Evolutionary conservation across 2,888 invertebrate species (phyloP).

Genomic region (Neuroscelio doddi): DNA sequence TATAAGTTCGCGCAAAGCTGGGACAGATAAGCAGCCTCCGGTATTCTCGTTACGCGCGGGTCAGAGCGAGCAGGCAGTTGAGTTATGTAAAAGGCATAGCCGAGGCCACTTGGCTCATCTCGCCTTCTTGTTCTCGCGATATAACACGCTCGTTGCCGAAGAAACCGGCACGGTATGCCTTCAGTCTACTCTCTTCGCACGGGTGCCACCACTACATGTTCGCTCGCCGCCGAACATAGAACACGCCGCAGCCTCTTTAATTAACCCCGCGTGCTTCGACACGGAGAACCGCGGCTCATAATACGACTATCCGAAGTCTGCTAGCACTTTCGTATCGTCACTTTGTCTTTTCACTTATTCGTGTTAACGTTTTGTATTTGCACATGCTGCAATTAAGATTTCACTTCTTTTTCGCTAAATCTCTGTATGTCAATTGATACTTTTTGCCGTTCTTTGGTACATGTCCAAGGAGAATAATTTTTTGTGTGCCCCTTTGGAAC

Average conservation of each 20-base stretch:
- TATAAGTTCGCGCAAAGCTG: constrained; percentile 29
- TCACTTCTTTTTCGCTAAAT: background rate
- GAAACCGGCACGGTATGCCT: constrained; percentile 33
- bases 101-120: constrained; percentile 33
- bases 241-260: constrained; percentile 60
- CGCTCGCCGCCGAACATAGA: constrained; percentile 25
- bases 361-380: constrained; percentile 28
- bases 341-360: constrained; percentile 23
- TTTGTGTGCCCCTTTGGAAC: too few species aligned
- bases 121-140: constrained; percentile 35
- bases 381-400: constrained; percentile 20
- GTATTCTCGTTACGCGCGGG: constrained; percentile 47
- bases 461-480: too few species aligned
- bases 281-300: constrained; percentile 52
- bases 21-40: constrained; percentile 41
- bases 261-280: constrained; percentile 60
- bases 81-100: constrained; percentile 48
- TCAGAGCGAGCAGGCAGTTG: constrained; percentile 42
- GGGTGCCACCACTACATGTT: constrained; percentile 31
- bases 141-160: constrained; percentile 29
- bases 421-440: too few species aligned
- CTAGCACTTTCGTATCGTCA: constrained; percentile 43
- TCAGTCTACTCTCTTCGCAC: constrained; percentile 33
- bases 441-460: too few species aligned
- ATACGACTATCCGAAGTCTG: constrained; percentile 46